These are phyloP conservation scores for Rotaria macrura DNA, from an alignment of 2,888 invertebrate species.

Conservation along the genomic window DNA sequence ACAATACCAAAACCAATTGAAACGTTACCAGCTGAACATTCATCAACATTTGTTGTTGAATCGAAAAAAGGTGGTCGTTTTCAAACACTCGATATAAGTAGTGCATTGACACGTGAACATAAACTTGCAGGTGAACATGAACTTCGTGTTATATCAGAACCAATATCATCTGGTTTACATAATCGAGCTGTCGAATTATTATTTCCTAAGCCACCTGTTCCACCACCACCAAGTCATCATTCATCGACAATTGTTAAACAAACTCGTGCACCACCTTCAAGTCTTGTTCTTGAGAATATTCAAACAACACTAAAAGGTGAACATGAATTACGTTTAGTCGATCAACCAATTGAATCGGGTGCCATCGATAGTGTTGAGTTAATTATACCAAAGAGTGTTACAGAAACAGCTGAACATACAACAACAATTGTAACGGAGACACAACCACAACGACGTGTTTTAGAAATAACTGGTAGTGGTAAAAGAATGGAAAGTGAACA, in stretches of 20 bases:
- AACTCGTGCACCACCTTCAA: neutral
- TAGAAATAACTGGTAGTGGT: conserved; percentile 5
- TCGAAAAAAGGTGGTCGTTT: neutral
- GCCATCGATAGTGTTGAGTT: neutral
- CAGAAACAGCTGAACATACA: neutral
- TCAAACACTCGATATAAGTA: neutral
- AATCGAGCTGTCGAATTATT: neutral
- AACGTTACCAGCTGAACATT: neutral
- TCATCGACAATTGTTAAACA: conserved; percentile 4
- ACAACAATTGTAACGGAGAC: neutral
- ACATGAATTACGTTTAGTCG: neutral
- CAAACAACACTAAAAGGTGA: conserved; percentile 6
- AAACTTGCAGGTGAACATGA: neutral
- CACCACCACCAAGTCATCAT: neutral
- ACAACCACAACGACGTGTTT: neutral
- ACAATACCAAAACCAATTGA: neutral
- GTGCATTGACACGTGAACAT: neutral
- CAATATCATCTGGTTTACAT: neutral
- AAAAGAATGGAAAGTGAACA: conserved; percentile 1
- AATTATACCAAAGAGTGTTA: neutral
- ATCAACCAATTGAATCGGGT: neutral
- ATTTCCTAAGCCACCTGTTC: neutral
- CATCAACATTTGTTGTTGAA: neutral
- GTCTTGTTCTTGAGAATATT: neutral
- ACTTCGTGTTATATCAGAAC: neutral